These are phyloP conservation scores for Crenuchus spilurus DNA, from an alignment of 2,797 vertebrate species.

Conservation along the genomic window DNA sequence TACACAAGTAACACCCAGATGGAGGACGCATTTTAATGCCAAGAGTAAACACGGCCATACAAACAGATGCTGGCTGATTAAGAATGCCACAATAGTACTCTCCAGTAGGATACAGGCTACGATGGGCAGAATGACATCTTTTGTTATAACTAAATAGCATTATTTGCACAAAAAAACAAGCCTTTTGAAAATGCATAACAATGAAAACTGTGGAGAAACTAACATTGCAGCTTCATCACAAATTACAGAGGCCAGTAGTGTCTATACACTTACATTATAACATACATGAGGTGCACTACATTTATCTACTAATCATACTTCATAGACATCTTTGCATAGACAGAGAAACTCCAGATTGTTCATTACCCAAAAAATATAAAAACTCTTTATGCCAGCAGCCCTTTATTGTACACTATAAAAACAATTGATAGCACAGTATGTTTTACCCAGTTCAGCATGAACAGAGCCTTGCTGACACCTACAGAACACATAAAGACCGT, in stretches of 20 bases:
- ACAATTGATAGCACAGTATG: neutral
- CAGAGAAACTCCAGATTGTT: neutral
- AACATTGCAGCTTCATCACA: too few relatives aligned
- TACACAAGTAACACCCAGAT: too few relatives aligned
- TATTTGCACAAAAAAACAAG: neutral
- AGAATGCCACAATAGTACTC: neutral
- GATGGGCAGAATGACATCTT: neutral
- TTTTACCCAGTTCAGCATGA: neutral
- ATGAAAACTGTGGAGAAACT: neutral
- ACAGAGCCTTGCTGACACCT: constrained; percentile 2
- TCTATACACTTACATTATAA: too few relatives aligned
- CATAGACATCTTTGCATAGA: constrained; percentile 13
- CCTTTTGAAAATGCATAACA: neutral
- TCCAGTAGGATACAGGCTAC: neutral
- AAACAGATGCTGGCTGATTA: neutral
- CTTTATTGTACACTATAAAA: neutral
- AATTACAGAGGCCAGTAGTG: too few relatives aligned
- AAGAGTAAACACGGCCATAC: too few relatives aligned
- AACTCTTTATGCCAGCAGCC: too few relatives aligned
- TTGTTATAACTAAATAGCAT: neutral
- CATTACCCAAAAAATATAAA: too few relatives aligned
- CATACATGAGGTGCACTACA: too few relatives aligned
- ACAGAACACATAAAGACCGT: constrained; percentile 49
- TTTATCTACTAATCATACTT: too few relatives aligned
- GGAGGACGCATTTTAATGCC: too few relatives aligned